Conservation (phyloP, 2,797 vertebrate genomes). For the Acrocephalus scirpaceus region DNA sequence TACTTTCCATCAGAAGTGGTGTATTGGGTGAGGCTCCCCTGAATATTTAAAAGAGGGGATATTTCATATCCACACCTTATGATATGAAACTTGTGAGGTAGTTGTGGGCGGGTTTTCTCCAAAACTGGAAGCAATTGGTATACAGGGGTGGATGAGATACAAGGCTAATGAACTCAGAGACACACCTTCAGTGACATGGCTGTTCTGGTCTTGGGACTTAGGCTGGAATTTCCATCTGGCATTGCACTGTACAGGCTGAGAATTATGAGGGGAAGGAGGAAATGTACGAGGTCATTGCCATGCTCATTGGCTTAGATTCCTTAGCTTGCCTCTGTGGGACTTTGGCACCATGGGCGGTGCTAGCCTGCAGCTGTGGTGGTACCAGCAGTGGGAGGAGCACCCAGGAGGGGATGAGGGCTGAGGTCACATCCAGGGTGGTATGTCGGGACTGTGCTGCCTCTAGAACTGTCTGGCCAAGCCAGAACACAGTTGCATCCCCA, state of each 20-base stretch:
- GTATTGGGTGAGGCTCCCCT: background rate
- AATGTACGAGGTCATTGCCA: background rate
- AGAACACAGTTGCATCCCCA: fast-evolving
- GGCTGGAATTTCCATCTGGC: background rate
- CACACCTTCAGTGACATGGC: background rate
- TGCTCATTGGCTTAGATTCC: background rate
- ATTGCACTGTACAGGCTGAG: background rate
- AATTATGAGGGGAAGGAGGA: background rate
- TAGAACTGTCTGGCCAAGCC: background rate
- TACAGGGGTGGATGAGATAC: background rate
- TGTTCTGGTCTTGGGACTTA: background rate
- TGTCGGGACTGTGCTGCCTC: background rate
- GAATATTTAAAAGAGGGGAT: background rate
- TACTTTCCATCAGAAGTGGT: background rate
- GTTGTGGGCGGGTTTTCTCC: background rate
- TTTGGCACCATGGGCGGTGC: fast-evolving
- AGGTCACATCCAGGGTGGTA: background rate
- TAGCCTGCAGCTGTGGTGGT: fast-evolving
- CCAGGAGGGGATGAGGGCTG: background rate
- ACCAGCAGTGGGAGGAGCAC: fast-evolving
- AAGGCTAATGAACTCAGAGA: background rate
- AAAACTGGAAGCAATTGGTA: background rate
- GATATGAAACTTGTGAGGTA: background rate
- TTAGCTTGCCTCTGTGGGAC: background rate
- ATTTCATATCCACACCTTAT: background rate